These are phyloP conservation scores for Loripinus fragilis DNA, from an alignment of 2,888 invertebrate species.

Conservation along the genomic window DNA sequence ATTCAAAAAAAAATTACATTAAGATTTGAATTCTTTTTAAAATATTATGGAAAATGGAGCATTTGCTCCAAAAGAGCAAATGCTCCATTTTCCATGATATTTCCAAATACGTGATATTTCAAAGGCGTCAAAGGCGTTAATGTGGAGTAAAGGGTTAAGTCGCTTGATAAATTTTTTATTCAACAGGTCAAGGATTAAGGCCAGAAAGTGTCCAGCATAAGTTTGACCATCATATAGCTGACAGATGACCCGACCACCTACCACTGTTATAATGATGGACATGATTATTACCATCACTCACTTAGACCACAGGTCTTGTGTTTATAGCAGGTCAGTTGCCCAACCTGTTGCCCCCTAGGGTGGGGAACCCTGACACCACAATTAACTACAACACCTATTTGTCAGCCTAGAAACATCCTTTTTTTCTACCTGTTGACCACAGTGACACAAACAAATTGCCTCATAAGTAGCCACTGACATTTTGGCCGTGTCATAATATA, in stretches of 20 bases:
- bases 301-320: slow-evolving; percentile 8
- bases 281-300: slow-evolving; percentile 16
- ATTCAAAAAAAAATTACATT: no score
- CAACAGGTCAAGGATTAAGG: no score
- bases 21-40: no score
- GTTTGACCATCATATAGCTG: slow-evolving; percentile 5
- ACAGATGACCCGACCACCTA: slow-evolving; percentile 11
- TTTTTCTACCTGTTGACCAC: slow-evolving; percentile 13
- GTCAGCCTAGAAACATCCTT: background rate
- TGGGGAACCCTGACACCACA: background rate
- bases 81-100: no score
- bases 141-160: no score
- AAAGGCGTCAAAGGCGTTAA: no score
- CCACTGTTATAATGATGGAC: background rate
- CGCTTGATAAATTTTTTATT: no score
- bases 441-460: slow-evolving; percentile 14
- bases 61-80: no score
- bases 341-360: slow-evolving; percentile 8
- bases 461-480: background rate
- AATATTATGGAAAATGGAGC: no score
- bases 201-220: background rate
- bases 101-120: no score
- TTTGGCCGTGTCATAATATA: background rate
- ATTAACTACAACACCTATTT: slow-evolving; percentile 9
- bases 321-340: slow-evolving; percentile 19